Evolutionary conservation across 2,888 invertebrate species (phyloP).

Genomic region (Lithosia quadra): DNA sequence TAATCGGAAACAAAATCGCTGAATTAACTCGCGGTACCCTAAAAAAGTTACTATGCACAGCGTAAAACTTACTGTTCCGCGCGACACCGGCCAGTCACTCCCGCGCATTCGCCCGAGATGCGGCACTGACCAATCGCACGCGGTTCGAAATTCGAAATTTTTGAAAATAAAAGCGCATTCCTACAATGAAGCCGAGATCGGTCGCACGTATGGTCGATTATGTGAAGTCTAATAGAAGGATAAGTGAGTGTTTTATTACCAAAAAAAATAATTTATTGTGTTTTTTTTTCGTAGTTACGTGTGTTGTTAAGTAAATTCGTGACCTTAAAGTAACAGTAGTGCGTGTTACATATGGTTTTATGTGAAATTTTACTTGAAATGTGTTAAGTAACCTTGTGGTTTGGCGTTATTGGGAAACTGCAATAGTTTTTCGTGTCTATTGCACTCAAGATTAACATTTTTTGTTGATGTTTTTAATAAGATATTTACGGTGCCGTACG

Average conservation of each 20-base stretch:
- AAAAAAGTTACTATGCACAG: conserved; percentile 50
- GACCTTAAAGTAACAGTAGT: conserved; percentile 16
- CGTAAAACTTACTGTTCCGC: conserved; percentile 55
- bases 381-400: conserved; percentile 33
- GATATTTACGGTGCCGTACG: conserved; percentile 8
- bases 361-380: conserved; percentile 38
- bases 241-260: conserved; percentile 64
- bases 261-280: conserved; percentile 1
- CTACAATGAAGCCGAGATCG: conserved; percentile 61
- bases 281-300: conserved; percentile 20
- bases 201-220: conserved; percentile 63
- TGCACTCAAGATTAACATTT: conserved; percentile 17
- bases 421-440: conserved; percentile 19
- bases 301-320: conserved; percentile 36
- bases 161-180: conserved; percentile 38
- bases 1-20: neutral
- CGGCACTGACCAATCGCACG: conserved; percentile 45
- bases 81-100: conserved; percentile 65
- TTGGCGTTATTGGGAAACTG: conserved; percentile 21
- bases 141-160: conserved; percentile 50
- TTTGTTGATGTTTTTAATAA: conserved; percentile 14
- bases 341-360: conserved; percentile 16
- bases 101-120: conserved; percentile 68
- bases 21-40: conserved; percentile 41
- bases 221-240: conserved; percentile 60